A percentile compares a stretch with the other conserved stretches of the same genome.
phyloP scores from a whole-genome alignment of 2,797 vertebrate species.

The Muscicapa comitata region DNA sequence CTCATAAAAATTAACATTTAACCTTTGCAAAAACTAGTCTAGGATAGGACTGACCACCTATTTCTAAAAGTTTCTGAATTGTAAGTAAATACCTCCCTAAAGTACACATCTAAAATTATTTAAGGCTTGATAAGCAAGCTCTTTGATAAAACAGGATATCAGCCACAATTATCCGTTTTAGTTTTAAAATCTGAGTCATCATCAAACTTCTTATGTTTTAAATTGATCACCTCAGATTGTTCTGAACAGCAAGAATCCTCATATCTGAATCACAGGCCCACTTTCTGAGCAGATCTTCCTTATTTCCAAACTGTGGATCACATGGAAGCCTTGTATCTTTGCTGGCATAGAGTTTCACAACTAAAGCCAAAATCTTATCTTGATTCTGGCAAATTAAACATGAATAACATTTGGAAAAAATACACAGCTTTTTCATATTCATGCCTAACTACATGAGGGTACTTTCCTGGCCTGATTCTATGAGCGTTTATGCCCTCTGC shows the following conservation, averaged over 20 bases:
- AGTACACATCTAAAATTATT: neutral
- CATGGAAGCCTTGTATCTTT: conserved; percentile 35
- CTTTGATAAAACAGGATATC: neutral
- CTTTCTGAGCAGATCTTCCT: conserved; percentile 37
- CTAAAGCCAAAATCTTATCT: conserved; percentile 57
- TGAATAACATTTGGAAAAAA: conserved; percentile 59
- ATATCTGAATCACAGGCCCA: neutral
- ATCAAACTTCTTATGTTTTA: neutral
- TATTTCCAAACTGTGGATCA: conserved; percentile 56
- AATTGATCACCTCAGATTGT: neutral
- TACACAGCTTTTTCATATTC: conserved; percentile 55
- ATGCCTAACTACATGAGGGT: conserved; percentile 19
- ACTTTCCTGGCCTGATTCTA: conserved; percentile 32
- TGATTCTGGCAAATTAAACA: conserved; percentile 47
- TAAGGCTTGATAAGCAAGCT: neutral
- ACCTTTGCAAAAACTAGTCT: neutral
- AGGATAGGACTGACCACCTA: neutral
- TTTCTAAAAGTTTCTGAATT: neutral
- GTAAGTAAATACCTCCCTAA: neutral
- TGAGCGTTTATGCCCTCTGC: conserved; percentile 21
- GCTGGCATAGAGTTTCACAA: conserved; percentile 31
- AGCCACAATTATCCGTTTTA: neutral
- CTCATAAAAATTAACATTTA: neutral
- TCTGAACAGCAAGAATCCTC: neutral
- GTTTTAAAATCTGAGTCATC: neutral